A percentile compares a stretch with the other conserved stretches of the same genome.
phyloP scores from a whole-genome alignment of 2,888 invertebrate genomes.

The Rapana venosa region DNA sequence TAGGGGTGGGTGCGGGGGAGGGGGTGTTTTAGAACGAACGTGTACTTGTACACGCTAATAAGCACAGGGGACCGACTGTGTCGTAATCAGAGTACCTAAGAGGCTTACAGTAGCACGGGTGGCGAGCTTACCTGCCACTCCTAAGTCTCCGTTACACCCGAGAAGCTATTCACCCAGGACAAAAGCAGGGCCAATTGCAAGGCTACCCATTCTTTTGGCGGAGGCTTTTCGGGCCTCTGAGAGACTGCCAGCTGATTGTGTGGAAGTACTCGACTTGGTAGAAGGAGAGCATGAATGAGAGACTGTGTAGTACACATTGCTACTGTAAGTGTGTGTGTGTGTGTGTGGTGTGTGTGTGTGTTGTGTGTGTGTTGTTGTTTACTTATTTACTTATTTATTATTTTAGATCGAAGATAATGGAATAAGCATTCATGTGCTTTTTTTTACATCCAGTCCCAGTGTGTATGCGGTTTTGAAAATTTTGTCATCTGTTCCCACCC shows the following conservation, averaged over 20 bases:
- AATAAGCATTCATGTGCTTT: too few relatives aligned
- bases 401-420: too few relatives aligned
- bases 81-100: constrained; percentile 10
- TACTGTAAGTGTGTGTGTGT: background rate
- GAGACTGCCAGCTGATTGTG: background rate
- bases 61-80: background rate
- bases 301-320: background rate
- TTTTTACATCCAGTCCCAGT: too few relatives aligned
- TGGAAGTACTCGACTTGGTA: background rate
- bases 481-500: too few relatives aligned
- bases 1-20: too few relatives aligned
- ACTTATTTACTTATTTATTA: too few relatives aligned
- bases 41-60: constrained; percentile 4
- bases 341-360: background rate
- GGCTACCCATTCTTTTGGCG: background rate
- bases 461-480: too few relatives aligned
- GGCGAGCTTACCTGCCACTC: background rate
- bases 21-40: background rate
- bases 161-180: background rate
- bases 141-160: background rate
- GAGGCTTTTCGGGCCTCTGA: background rate
- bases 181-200: constrained; percentile 10
- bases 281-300: background rate
- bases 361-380: too few relatives aligned
- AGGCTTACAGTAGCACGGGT: background rate